Evolutionary conservation across 2,797 vertebrate genomes (phyloP).

Genomic region (Podarcis lilfordi): DNA sequence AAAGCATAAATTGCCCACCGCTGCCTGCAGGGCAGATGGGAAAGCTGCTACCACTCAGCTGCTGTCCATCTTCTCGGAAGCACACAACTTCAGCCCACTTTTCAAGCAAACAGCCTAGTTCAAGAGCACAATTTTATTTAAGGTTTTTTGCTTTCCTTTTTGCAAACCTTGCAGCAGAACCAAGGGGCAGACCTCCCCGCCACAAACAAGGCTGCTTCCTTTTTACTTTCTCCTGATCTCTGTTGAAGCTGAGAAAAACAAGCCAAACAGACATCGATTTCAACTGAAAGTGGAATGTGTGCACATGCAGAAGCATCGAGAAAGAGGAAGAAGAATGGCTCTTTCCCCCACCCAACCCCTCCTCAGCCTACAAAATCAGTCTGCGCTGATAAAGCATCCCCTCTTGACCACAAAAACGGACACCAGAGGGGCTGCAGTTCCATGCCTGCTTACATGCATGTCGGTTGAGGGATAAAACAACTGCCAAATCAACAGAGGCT

Average conservation of each 20-base stretch:
- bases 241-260: fast-evolving
- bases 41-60: not conserved
- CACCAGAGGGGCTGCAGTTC: fast-evolving
- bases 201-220: not conserved
- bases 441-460: not conserved
- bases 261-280: constrained; percentile 9
- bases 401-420: constrained; percentile 61
- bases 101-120: not conserved
- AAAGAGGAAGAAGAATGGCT: constrained; percentile 43
- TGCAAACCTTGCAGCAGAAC: not conserved
- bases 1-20: not conserved
- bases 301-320: not conserved
- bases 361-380: constrained; percentile 58
- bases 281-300: constrained; percentile 46
- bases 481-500: not conserved
- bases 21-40: not conserved
- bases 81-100: not conserved
- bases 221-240: not conserved
- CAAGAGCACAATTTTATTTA: not conserved
- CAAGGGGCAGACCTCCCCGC: fast-evolving
- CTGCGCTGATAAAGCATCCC: not conserved
- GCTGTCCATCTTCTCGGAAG: not conserved
- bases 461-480: constrained; percentile 32
- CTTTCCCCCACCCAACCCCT: not conserved
- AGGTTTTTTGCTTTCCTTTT: not conserved